Evolutionary conservation across 2,113 vertebrate genomes (phyloP).

Genomic region (Macroglossus sobrinus): DNA sequence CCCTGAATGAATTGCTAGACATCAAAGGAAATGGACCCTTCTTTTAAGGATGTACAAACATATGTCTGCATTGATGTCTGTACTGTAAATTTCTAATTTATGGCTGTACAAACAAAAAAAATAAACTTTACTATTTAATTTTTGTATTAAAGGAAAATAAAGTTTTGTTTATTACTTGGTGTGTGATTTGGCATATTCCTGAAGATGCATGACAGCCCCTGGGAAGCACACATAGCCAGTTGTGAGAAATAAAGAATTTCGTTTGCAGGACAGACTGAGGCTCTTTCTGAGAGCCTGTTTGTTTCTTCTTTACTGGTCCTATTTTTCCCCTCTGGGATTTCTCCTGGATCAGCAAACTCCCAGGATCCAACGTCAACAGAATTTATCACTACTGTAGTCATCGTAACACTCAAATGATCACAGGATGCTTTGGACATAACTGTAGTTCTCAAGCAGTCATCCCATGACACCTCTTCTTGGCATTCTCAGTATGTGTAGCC

Average conservation of each 20-base stretch:
- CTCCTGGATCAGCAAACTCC: slow-evolving; percentile 34
- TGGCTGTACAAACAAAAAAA: slow-evolving; percentile 83
- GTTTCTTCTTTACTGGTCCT: slow-evolving; percentile 37
- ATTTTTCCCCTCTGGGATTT: slow-evolving; percentile 5
- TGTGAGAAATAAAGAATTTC: background rate
- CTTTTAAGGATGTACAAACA: slow-evolving; percentile 80
- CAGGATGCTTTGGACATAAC: background rate
- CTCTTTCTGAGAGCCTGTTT: slow-evolving; percentile 32
- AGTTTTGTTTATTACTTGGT: slow-evolving; percentile 79
- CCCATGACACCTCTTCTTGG: background rate
- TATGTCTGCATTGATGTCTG: slow-evolving; percentile 84
- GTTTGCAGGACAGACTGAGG: background rate
- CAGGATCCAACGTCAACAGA: slow-evolving; percentile 27
- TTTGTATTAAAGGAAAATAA: slow-evolving; percentile 88
- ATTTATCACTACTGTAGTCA: slow-evolving; percentile 24
- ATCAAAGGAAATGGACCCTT: slow-evolving; percentile 76
- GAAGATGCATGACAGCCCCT: background rate
- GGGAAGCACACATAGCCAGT: background rate
- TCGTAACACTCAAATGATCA: background rate
- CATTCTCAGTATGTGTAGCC: background rate
- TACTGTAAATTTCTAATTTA: slow-evolving; percentile 92
- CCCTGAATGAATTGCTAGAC: slow-evolving; percentile 61
- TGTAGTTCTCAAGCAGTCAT: background rate
- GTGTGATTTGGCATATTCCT: slow-evolving; percentile 65
- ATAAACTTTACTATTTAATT: slow-evolving; percentile 88